Conservation (phyloP, 2,113 vertebrate species). For the Podocnemis expansa region DNA sequence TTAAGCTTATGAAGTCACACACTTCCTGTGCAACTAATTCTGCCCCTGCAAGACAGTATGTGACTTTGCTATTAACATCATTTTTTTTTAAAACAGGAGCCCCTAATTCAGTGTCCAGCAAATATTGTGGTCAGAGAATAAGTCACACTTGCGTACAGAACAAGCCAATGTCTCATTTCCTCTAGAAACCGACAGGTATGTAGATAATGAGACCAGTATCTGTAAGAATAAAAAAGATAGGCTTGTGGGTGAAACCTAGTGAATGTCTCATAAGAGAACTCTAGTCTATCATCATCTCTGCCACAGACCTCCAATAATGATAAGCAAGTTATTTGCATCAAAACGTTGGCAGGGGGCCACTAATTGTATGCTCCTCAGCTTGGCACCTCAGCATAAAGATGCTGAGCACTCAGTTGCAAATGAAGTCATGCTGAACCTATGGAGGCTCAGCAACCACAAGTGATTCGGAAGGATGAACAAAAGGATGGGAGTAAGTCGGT, state of each 20-base stretch:
- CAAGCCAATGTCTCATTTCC: neutral
- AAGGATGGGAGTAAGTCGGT: neutral
- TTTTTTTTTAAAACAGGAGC: neutral
- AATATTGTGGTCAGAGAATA: neutral
- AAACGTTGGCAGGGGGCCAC: neutral
- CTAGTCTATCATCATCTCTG: neutral
- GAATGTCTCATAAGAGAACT: neutral
- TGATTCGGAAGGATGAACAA: neutral
- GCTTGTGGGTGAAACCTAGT: neutral
- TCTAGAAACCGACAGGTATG: neutral
- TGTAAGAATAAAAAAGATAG: neutral
- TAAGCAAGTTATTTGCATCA: neutral
- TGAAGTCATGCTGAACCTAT: neutral
- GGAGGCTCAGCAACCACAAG: neutral
- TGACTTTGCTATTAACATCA: neutral
- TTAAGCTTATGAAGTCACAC: neutral
- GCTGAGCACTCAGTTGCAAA: neutral
- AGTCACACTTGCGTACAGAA: neutral
- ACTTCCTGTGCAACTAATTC: neutral
- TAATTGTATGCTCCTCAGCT: neutral
- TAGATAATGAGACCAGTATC: neutral
- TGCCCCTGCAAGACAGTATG: too few relatives aligned
- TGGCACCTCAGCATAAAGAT: neutral
- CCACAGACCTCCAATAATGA: neutral
- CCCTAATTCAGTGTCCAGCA: neutral